Evolutionary conservation across 2,113 vertebrate species (phyloP).

Genomic region (Meriones unguiculatus): DNA sequence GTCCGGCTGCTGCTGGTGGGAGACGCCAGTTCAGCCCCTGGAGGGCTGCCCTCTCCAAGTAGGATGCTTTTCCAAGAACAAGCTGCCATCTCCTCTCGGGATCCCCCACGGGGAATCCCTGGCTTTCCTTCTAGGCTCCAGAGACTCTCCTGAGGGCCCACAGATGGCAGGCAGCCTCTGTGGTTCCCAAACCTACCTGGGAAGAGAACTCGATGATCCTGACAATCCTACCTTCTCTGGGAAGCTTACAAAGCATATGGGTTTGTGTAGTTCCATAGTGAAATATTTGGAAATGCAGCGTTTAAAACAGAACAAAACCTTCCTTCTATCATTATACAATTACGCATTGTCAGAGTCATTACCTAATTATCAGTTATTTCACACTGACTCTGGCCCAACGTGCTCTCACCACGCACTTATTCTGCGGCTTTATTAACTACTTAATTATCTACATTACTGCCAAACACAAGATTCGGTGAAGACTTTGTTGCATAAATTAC

Average conservation of each 20-base stretch:
- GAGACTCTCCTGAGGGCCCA: slow-evolving; percentile 9
- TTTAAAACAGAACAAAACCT: slow-evolving; percentile 43
- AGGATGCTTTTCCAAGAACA: background rate
- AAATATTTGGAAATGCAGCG: slow-evolving; percentile 56
- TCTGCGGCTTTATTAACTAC: slow-evolving; percentile 73
- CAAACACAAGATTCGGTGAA: slow-evolving; percentile 71
- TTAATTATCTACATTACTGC: slow-evolving; percentile 67
- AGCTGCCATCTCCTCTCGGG: slow-evolving; percentile 3
- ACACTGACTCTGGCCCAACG: slow-evolving; percentile 71
- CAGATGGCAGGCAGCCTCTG: slow-evolving; percentile 58
- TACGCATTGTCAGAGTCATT: slow-evolving; percentile 69
- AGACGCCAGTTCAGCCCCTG: background rate
- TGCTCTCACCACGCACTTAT: slow-evolving; percentile 65
- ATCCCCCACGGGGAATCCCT: slow-evolving; percentile 51
- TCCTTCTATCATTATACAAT: slow-evolving; percentile 64
- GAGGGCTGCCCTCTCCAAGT: background rate
- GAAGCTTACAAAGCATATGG: slow-evolving; percentile 40
- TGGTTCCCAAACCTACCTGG: background rate
- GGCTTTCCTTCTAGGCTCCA: slow-evolving; percentile 45
- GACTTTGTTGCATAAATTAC: slow-evolving; percentile 68
- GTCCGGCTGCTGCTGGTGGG: background rate
- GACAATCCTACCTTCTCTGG: background rate
- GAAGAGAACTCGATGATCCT: slow-evolving; percentile 1
- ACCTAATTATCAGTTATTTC: slow-evolving; percentile 77
- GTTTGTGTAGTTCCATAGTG: slow-evolving; percentile 24